Evolutionary conservation across 2,888 invertebrate genomes (phyloP), one percentile per base, ranked within the genome.

Genomic region (Pristionchus exspectatus): DNA sequence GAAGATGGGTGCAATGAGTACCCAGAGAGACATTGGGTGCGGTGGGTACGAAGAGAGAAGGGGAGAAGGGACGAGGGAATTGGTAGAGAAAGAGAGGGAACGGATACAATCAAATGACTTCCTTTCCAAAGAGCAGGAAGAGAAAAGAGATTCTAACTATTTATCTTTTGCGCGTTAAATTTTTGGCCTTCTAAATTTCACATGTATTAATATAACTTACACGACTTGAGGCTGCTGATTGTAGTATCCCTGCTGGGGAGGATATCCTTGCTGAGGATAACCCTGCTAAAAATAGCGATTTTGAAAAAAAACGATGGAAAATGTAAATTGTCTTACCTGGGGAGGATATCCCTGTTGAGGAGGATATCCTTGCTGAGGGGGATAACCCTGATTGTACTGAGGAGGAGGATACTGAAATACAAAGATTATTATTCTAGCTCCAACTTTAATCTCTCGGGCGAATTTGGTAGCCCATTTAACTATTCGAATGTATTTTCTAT

Each of bases 1-100:
- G 84, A 83, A 38, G 72, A 89, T 66, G 74, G 87, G 72, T 66
- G 10, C 72, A 87, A 63, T 87, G 87, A 87, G 89, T 59, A 74
- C 38, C 18, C n/a, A 63, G 83, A 77, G 66, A 50, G 87, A 87
- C 56, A 89, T 74, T 74, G 89, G 27, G 72, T 72, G 81, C 89
- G 72, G 74, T 81, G 59, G 74, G 84, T 10, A 38, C 44, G 72
- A 84, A 69, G 87, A 88, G 87, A 81, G 90, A 69, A 88, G n/a
- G 33, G 74, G 33, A 27, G n/a, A 30, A 74, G 74, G 38, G 74
- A 38, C 21, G 38, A 21, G 38, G 74, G 38, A 33, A 72, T 30
- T 10, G 72, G 33, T 16, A 72, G 72, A 72, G 74, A 38, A 21
- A 38, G 74, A 74, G 74, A 74, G 74, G 30, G 69, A 50, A 50